Evolutionary conservation across 2,888 invertebrate species (phyloP), one percentile per base, ranked within the genome.

Genomic region (Branchellion lobata): DNA sequence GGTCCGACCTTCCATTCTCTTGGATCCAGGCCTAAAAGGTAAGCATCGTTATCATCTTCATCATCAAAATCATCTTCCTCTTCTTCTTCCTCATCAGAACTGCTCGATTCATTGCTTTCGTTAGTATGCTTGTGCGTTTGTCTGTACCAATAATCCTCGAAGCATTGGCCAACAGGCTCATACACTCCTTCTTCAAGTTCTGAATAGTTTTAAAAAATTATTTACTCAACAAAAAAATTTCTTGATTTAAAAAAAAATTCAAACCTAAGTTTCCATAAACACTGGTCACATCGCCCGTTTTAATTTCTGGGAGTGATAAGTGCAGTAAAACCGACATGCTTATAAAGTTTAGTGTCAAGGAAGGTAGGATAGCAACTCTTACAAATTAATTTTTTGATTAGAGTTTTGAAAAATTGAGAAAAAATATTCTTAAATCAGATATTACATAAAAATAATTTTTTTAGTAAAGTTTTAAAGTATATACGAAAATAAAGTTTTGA

Each of bases 1-100:
- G n/a, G n/a, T n/a, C 31, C 18, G 24, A 89, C 89, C 87, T 96
- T 97, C 96, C 96, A 98, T 85, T 95, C 93, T 87, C 94, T 95
- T 1, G 97, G 97, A 88, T 97, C 94, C 82, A 97, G 89, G 81
- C 93, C 93, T 83, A 93, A 90, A 82, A 97, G 89, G 87, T 94
- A 94, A 80, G 91, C 83, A 65, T 84, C 84, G 78, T 86, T 85
- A 18, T 82, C 83, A 65, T 86, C 86, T 73, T 86, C 85, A 24
- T 82, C 82, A 61, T 86, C 86, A 75, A 84, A 84, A 27, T 82
- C 84, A 18, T 84, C 83, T 21, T 83, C 80, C 40, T 86, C 86
- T 71, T 84, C 84, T 40, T 82, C 84, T 18, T 84, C 83, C 51
- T 86, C 86, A 11, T 85, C 85, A 1, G 85, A 85, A 57, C 84